Evolutionary conservation across 2,113 vertebrate species (phyloP).

Genomic region (Cyphomyrus discorhynchus): DNA sequence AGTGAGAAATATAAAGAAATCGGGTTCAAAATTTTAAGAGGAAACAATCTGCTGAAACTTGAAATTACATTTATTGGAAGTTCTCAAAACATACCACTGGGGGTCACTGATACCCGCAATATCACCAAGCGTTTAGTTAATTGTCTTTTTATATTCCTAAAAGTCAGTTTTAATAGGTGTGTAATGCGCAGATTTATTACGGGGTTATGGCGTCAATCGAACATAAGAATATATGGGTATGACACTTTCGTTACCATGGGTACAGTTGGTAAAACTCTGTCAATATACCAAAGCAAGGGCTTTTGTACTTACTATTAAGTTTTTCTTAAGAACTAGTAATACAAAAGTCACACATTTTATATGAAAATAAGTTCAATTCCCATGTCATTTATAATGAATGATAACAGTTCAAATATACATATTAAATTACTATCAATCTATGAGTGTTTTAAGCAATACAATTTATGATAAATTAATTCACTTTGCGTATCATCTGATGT

Average conservation of each 20-base stretch:
- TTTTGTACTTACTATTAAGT: neutral
- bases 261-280: neutral
- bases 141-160: conserved; percentile 54
- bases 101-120: conserved; percentile 25
- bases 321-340: neutral
- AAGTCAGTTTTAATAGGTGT: conserved; percentile 54
- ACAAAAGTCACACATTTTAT: neutral
- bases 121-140: neutral
- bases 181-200: conserved; percentile 46
- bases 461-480: neutral
- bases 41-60: neutral
- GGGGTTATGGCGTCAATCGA: conserved; percentile 45
- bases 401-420: neutral
- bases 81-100: neutral
- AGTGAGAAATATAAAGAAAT: neutral
- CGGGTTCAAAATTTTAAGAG: neutral
- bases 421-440: neutral
- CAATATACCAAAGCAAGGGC: neutral
- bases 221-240: conserved; percentile 29
- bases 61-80: neutral
- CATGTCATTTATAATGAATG: neutral
- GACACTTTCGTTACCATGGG: conserved; percentile 19
- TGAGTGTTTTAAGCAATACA: neutral
- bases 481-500: neutral
- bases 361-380: neutral